Conservation (phyloP, 1,140 invertebrate species). For the Bombyx mori region DNA sequence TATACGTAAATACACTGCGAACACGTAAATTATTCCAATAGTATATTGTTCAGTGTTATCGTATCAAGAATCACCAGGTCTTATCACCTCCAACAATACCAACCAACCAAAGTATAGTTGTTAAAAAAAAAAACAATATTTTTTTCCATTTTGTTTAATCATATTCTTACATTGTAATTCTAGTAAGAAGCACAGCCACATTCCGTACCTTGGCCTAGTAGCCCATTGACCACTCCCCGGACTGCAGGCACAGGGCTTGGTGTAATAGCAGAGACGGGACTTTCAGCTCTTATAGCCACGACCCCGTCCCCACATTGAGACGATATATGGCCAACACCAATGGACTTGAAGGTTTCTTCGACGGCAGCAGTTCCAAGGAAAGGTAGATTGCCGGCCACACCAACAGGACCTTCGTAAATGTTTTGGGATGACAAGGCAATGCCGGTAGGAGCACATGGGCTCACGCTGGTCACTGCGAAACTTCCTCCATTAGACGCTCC, state of each 20-base stretch:
- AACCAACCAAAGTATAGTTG: too few relatives aligned
- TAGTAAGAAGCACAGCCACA: too few relatives aligned
- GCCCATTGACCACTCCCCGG: too few relatives aligned
- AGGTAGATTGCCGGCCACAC: slow-evolving; percentile 5
- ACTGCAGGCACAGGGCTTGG: neutral
- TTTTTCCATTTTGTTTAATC: too few relatives aligned
- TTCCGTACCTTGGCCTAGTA: too few relatives aligned
- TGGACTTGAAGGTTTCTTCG: slow-evolving; percentile 21
- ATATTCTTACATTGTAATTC: too few relatives aligned
- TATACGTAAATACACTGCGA: too few relatives aligned
- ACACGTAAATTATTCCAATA: too few relatives aligned
- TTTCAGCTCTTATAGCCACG: slow-evolving; percentile 2
- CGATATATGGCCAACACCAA: slow-evolving; percentile 10
- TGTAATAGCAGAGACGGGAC: neutral
- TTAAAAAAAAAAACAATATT: too few relatives aligned
- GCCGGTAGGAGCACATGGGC: slow-evolving; percentile 8
- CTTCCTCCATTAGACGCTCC: slow-evolving; percentile 3
- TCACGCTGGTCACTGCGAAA: slow-evolving; percentile 4
- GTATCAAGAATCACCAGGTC: too few relatives aligned
- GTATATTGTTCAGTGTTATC: too few relatives aligned
- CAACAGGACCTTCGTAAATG: slow-evolving; percentile 6
- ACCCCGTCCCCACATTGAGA: slow-evolving; percentile 4
- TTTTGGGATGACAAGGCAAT: slow-evolving; percentile 8
- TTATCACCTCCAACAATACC: too few relatives aligned
- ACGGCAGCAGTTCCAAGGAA: slow-evolving; percentile 22